Conservation (phyloP, 1,140 invertebrate species). For the Mercenaria mercenaria region DNA sequence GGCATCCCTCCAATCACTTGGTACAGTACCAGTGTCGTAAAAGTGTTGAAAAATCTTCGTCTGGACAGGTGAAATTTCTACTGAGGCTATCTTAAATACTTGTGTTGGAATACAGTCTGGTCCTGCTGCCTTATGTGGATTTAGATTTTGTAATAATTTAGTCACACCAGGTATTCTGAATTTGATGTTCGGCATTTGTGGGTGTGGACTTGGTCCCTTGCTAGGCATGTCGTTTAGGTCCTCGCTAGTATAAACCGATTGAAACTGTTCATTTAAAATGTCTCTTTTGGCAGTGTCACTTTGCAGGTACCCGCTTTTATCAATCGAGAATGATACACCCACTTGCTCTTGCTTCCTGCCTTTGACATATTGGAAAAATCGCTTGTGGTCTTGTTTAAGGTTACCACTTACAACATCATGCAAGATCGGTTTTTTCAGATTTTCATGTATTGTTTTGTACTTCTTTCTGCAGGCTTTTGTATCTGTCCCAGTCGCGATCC, state of each 20-base stretch:
- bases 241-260: background rate
- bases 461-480: background rate
- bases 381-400: background rate
- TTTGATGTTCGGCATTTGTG: slow-evolving; percentile 6
- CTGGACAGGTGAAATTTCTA: background rate
- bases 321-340: background rate
- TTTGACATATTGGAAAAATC: background rate
- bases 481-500: background rate
- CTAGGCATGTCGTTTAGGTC: background rate
- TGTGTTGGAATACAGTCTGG: slow-evolving; percentile 31
- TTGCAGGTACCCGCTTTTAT: background rate
- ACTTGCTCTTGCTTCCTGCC: background rate
- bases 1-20: slow-evolving; percentile 64
- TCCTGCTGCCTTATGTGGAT: background rate
- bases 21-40: slow-evolving; percentile 32
- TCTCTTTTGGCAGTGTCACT: background rate
- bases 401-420: background rate
- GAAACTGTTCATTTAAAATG: slow-evolving; percentile 1
- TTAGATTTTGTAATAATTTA: background rate
- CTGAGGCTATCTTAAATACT: slow-evolving; percentile 34
- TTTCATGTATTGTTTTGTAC: background rate
- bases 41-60: slow-evolving; percentile 32
- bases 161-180: background rate
- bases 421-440: background rate
- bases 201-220: slow-evolving; percentile 31